Evolutionary conservation across 2,888 invertebrate genomes (phyloP), one percentile per base, ranked within the genome.

Genomic region (Archaeoteleia sp.): DNA sequence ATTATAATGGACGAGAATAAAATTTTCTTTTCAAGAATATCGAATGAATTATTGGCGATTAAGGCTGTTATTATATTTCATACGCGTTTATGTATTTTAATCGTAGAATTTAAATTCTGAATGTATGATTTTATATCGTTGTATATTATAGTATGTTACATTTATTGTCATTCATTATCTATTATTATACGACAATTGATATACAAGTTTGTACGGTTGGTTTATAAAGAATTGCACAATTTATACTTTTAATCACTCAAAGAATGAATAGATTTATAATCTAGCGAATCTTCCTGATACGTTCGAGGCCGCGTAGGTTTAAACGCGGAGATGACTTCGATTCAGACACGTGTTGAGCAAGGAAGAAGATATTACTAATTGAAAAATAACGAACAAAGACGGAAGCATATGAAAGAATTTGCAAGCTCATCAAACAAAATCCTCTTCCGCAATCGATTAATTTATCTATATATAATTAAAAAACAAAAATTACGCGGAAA

Each of bases 161-260:
- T n/a, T n/a, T n/a, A n/a, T n/a, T n/a, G n/a, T n/a, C n/a, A n/a
- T n/a, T n/a, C n/a, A n/a, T n/a, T n/a, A n/a, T n/a, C n/a, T n/a
- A n/a, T n/a, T n/a, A n/a, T n/a, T n/a, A n/a, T n/a, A n/a, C n/a
- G n/a, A n/a, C n/a, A n/a, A n/a, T n/a, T n/a, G n/a, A n/a, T n/a
- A n/a, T n/a, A n/a, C n/a, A n/a, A n/a, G n/a, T n/a, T n/a, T n/a
- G n/a, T n/a, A n/a, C n/a, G n/a, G n/a, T n/a, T 58, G 48, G 49
- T 57, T 25, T 43, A 12, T 12, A 30, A 49, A 17, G 37, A 43
- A 43, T 60, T 37, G 37, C 42, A 58, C 40, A 51, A 51, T 43
- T 35, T n/a, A 60, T 43, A 29, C 13, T 42, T 49, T 35, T 9
- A n/a, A 49, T 29, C 10, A 30, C 60, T 60, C 60, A 60, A 60